These are phyloP conservation scores for Apistogramma diplotaenia DNA, from an alignment of 2,113 vertebrate genomes.

Conservation along the genomic window DNA sequence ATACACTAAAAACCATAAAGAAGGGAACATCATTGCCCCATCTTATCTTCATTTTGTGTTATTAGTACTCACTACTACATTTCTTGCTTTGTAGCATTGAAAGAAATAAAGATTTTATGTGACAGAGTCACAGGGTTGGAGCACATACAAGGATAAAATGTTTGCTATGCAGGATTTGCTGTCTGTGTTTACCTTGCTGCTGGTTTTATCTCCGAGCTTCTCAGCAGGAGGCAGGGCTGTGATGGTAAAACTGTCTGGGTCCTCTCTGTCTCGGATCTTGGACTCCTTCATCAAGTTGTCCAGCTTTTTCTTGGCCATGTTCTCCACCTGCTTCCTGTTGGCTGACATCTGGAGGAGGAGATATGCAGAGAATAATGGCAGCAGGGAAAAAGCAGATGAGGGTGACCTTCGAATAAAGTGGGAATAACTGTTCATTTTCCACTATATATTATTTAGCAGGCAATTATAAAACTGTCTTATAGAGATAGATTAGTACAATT, in stretches of 20 bases:
- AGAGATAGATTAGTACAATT: background rate
- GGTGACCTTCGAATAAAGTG: too few relatives aligned
- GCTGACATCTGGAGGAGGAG: conserved; percentile 80
- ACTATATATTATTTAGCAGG: too few relatives aligned
- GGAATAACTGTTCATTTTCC: too few relatives aligned
- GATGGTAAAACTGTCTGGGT: conserved; percentile 87
- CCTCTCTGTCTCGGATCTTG: conserved; percentile 92
- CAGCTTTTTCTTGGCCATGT: conserved; percentile 92
- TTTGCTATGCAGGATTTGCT: background rate
- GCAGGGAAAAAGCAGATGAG: background rate
- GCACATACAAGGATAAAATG: background rate
- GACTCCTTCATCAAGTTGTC: conserved; percentile 96
- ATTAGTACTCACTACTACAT: too few relatives aligned
- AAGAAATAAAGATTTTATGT: background rate
- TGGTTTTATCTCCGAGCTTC: conserved; percentile 68
- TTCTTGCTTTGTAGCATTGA: too few relatives aligned
- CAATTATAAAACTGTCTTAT: background rate
- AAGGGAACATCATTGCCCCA: too few relatives aligned
- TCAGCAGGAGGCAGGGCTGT: conserved; percentile 77
- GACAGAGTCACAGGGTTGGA: background rate
- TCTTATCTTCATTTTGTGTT: too few relatives aligned
- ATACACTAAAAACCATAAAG: background rate
- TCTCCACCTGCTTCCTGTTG: conserved; percentile 92
- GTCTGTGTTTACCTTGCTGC: conserved; percentile 71
- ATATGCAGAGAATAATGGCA: background rate